Evolutionary conservation across 2,888 invertebrate genomes (phyloP).

Genomic region (Dysmachus trigonus): DNA sequence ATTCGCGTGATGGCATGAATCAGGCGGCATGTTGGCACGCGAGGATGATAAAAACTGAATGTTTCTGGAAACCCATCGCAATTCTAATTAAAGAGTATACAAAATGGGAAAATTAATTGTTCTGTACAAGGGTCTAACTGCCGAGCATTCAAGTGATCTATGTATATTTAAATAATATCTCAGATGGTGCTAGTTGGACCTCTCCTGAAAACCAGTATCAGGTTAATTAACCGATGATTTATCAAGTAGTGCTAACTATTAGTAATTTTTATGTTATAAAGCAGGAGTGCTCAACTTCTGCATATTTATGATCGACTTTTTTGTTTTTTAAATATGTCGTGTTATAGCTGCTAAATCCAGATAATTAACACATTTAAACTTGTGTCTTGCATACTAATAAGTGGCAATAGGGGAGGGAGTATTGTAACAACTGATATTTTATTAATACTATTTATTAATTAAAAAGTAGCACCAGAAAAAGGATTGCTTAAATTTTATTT

Average conservation of each 20-base stretch:
- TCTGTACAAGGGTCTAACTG: background rate
- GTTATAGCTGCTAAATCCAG: too few relatives aligned
- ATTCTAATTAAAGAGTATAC: conserved; percentile 5
- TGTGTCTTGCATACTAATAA: too few relatives aligned
- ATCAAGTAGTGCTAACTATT: background rate
- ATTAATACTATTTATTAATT: too few relatives aligned
- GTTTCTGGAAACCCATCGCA: background rate
- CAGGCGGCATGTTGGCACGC: background rate
- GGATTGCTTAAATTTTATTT: too few relatives aligned
- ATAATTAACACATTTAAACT: too few relatives aligned
- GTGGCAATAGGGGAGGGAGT: too few relatives aligned
- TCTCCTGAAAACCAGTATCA: background rate
- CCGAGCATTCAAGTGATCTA: background rate
- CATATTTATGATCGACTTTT: too few relatives aligned
- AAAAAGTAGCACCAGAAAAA: too few relatives aligned
- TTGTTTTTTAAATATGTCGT: too few relatives aligned
- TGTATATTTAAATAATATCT: background rate
- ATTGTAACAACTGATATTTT: too few relatives aligned
- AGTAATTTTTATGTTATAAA: background rate
- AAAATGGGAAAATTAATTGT: background rate
- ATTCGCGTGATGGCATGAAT: background rate
- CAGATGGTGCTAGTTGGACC: background rate
- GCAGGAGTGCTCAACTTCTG: too few relatives aligned
- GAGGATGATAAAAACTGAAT: background rate
- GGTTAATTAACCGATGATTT: background rate